These are phyloP conservation scores for Leptopilina myrica DNA, from an alignment of 2,888 invertebrate genomes.

Conservation along the genomic window DNA sequence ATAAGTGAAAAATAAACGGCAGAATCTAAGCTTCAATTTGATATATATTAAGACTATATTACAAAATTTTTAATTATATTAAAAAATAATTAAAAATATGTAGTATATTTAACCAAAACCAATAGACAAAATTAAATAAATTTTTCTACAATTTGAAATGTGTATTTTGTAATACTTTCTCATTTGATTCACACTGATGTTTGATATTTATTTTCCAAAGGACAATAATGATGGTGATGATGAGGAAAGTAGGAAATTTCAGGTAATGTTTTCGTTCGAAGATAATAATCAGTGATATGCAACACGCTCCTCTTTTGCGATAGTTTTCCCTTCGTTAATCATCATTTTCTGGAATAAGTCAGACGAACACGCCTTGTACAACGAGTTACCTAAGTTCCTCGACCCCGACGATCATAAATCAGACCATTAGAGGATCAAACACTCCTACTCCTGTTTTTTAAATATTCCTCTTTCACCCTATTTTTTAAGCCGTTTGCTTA, in stretches of 20 bases:
- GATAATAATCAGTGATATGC: constrained; percentile 3
- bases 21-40: no score
- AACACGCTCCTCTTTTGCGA: constrained; percentile 18
- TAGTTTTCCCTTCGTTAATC: constrained; percentile 31
- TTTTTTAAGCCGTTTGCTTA: background rate
- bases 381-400: constrained; percentile 25
- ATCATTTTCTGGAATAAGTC: constrained; percentile 14
- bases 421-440: constrained; percentile 30
- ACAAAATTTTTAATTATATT: no score
- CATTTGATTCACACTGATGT: background rate
- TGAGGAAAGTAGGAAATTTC: background rate
- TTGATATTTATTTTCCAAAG: no score
- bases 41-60: no score
- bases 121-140: no score
- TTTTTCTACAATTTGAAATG: no score
- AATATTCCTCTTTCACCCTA: background rate
- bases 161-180: no score
- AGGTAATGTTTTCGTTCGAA: background rate
- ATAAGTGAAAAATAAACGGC: no score
- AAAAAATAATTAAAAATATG: no score
- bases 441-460: constrained; percentile 23
- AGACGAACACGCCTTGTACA: constrained; percentile 31
- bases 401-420: constrained; percentile 33
- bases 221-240: background rate
- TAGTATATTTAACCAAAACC: no score